These are phyloP conservation scores for Podarcis muralis DNA, from an alignment of 2,113 vertebrate genomes.

Conservation along the genomic window DNA sequence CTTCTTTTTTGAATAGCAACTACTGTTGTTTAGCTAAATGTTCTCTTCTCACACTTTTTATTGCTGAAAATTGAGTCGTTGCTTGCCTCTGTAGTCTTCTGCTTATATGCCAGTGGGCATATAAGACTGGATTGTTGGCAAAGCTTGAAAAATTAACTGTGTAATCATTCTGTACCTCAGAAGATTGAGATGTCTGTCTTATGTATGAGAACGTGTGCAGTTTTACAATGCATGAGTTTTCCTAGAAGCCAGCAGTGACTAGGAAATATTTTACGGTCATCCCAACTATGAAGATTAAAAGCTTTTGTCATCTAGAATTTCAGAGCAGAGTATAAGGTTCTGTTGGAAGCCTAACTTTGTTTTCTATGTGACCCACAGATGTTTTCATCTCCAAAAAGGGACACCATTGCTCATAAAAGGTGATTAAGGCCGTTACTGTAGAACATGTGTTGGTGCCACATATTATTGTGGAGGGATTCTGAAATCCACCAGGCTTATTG, in stretches of 20 bases:
- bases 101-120: not conserved
- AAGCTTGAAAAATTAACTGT: conserved; percentile 15
- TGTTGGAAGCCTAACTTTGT: conserved; percentile 8
- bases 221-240: conserved; percentile 26
- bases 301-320: conserved; percentile 24
- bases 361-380: conserved; percentile 22
- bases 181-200: fast-evolving
- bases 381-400: conserved; percentile 28
- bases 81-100: not conserved
- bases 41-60: not conserved
- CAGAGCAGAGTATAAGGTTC: not conserved
- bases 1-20: not conserved
- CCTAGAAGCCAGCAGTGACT: not conserved
- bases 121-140: not conserved
- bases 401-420: conserved; percentile 15
- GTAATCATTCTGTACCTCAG: not conserved
- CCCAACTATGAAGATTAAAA: conserved; percentile 25
- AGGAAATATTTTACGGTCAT: not conserved
- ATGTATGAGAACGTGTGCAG: not conserved
- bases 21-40: not conserved
- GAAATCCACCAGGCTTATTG: not conserved
- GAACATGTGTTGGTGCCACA: not conserved
- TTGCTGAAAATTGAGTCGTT: not conserved
- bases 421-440: not conserved
- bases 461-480: not conserved